Percentiles rank a stretch among this genome's conserved stretches.
Conservation (phyloP, 2,113 vertebrate species). For the Cepphus grylle region DNA sequence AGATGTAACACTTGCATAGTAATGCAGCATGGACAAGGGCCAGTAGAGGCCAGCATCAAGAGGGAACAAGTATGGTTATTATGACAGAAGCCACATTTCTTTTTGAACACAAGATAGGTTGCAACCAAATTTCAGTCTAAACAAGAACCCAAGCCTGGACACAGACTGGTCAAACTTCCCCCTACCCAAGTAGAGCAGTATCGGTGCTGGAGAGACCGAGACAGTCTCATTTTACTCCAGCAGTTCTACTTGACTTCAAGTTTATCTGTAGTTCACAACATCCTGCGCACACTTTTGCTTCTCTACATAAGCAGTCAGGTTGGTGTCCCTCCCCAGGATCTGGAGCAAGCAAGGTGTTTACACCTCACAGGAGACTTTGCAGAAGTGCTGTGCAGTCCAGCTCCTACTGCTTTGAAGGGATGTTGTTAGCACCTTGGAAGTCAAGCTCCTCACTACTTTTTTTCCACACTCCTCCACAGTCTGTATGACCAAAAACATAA, state of each 20-base stretch:
- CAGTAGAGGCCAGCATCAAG: background rate
- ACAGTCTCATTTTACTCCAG: background rate
- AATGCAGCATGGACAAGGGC: background rate
- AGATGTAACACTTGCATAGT: background rate
- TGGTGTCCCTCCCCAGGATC: background rate
- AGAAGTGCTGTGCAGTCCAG: background rate
- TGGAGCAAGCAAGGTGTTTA: background rate
- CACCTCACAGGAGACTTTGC: rapidly evolving
- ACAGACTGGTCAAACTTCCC: rapidly evolving
- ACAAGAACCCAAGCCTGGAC: background rate
- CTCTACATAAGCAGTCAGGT: background rate
- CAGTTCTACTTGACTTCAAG: background rate
- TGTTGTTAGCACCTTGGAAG: background rate
- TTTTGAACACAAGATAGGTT: background rate
- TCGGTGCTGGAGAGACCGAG: background rate
- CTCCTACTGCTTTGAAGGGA: background rate
- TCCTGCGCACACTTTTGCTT: background rate
- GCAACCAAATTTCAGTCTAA: background rate
- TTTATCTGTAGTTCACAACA: background rate
- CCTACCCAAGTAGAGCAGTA: rapidly evolving
- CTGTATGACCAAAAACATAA: background rate
- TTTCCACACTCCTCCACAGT: background rate
- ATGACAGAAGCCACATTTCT: background rate
- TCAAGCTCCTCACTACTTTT: background rate
- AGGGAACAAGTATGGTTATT: background rate